These are phyloP conservation scores for Anastatus disparis DNA, from an alignment of 1,140 invertebrate genomes.

Conservation along the genomic window DNA sequence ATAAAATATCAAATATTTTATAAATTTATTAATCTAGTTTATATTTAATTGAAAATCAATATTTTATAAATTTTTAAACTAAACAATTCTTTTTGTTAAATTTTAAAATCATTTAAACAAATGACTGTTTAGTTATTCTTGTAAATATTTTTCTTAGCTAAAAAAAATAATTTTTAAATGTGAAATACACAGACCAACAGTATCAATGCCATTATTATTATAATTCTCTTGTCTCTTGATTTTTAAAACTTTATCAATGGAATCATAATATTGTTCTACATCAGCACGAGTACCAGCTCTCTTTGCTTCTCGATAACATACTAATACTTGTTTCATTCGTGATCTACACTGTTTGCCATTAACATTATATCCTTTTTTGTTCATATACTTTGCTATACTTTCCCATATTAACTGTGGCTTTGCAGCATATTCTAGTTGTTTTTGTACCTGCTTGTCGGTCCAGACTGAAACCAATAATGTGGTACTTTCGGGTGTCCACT, in stretches of 20 bases:
- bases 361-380: slow-evolving; percentile 64
- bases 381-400: slow-evolving; percentile 62
- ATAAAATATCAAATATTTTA: background rate
- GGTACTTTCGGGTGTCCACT: slow-evolving; percentile 65
- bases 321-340: slow-evolving; percentile 63
- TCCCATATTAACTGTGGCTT: slow-evolving; percentile 64
- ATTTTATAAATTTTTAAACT: no score
- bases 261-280: slow-evolving; percentile 64
- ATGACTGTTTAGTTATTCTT: no score
- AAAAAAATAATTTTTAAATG: slow-evolving; percentile 23
- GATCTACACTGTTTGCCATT: slow-evolving; percentile 62
- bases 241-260: slow-evolving; percentile 60
- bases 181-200: slow-evolving; percentile 55
- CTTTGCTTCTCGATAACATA: slow-evolving; percentile 64
- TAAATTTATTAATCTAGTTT: no score
- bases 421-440: slow-evolving; percentile 57
- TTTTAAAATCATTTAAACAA: no score
- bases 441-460: slow-evolving; percentile 64
- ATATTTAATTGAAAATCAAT: no score
- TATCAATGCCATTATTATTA: slow-evolving; percentile 55
- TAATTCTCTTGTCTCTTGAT: slow-evolving; percentile 48
- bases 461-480: slow-evolving; percentile 62
- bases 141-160: no score
- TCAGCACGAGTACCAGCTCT: slow-evolving; percentile 56
- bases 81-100: no score